Conservation (phyloP, 2,797 vertebrate genomes). For the Anas bahamensis region DNA sequence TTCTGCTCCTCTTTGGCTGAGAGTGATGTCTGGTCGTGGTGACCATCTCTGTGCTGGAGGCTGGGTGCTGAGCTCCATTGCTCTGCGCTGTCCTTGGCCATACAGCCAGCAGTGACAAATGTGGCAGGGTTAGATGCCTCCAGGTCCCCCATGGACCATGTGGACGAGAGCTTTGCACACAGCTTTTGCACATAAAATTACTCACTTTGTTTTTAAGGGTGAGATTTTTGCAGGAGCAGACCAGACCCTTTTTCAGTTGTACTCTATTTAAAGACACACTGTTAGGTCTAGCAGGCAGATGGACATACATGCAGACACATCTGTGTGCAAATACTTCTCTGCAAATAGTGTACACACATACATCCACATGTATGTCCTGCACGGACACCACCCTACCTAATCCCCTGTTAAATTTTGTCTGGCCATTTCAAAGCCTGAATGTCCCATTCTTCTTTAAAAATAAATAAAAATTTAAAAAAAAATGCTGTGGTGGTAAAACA, state of each 20-base stretch:
- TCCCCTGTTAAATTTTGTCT: background rate
- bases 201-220: background rate
- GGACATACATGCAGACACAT: background rate
- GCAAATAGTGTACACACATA: background rate
- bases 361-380: background rate
- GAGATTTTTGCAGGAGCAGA: background rate
- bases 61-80: too few relatives aligned
- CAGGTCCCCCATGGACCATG: fast-evolving
- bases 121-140: background rate
- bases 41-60: background rate
- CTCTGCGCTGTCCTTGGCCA: background rate
- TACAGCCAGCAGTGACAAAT: background rate
- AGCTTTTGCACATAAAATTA: background rate
- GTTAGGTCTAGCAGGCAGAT: too few relatives aligned
- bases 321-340: background rate
- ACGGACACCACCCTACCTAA: background rate
- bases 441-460: background rate
- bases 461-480: background rate
- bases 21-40: fast-evolving
- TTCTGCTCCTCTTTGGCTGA: background rate
- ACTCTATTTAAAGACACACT: background rate
- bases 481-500: background rate
- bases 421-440: background rate
- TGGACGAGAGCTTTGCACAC: background rate
- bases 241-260: background rate